A percentile compares a stretch with the other conserved stretches of the same genome.
phyloP scores from a whole-genome alignment of 2,888 invertebrate species.

The Tethea ocularis region DNA sequence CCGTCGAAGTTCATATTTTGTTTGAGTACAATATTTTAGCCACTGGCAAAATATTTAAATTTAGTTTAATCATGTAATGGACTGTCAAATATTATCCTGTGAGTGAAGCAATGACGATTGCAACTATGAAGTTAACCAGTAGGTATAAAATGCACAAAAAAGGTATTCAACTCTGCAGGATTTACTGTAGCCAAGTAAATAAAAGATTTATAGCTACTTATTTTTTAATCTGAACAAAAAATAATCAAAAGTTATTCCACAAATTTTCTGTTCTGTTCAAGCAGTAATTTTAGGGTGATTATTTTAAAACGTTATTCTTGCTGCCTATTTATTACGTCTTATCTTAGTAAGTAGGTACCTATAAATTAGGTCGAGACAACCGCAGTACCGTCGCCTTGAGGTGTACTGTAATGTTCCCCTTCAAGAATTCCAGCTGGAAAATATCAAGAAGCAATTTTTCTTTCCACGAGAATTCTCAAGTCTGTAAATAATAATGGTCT shows the following conservation, averaged over 20 bases:
- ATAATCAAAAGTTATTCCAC: conserved; percentile 20
- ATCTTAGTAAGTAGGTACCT: conserved; percentile 54
- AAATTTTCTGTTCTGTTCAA: conserved; percentile 32
- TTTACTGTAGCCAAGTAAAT: too few relatives aligned
- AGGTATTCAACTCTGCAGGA: too few relatives aligned
- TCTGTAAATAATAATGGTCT: not conserved
- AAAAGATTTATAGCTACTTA: too few relatives aligned
- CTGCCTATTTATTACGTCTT: conserved; percentile 59
- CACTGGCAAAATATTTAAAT: too few relatives aligned
- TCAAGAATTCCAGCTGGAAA: conserved; percentile 10
- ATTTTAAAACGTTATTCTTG: conserved; percentile 61
- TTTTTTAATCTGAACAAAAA: conserved; percentile 20
- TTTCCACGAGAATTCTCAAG: conserved; percentile 4
- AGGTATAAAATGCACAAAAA: too few relatives aligned
- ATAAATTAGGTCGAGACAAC: conserved; percentile 51
- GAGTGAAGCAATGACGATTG: too few relatives aligned
- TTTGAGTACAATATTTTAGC: too few relatives aligned
- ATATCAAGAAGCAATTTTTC: conserved; percentile 14
- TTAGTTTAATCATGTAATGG: too few relatives aligned
- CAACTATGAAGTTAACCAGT: too few relatives aligned
- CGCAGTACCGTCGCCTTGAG: conserved; percentile 36
- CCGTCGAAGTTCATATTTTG: too few relatives aligned
- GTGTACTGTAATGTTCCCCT: conserved; percentile 24
- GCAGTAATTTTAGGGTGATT: conserved; percentile 55
- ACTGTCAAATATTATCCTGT: too few relatives aligned